phyloP scores from a whole-genome alignment of 2,888 invertebrate genomes.

The Parnassius mnemosyne region DNA sequence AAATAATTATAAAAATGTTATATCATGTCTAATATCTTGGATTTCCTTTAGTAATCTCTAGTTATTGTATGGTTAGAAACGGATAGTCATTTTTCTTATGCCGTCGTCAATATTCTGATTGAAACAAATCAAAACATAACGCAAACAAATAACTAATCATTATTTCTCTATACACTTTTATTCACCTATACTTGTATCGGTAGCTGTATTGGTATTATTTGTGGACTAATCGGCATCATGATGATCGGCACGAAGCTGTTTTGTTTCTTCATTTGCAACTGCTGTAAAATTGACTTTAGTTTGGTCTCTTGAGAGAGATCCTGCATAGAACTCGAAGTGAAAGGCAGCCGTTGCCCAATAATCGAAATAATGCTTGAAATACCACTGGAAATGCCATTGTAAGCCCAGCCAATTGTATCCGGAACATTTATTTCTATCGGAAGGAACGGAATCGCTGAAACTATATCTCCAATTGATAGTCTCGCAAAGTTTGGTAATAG shows the following conservation, averaged over 20 bases:
- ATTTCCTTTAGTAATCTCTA: too few species aligned
- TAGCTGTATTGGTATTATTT: constrained; percentile 34
- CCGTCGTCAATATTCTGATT: too few species aligned
- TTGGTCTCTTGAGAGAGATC: constrained; percentile 32
- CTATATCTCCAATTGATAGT: constrained; percentile 65
- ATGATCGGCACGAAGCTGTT: constrained; percentile 43
- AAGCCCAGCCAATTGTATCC: constrained; percentile 73
- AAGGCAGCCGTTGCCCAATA: constrained; percentile 52
- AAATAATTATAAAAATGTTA: too few species aligned
- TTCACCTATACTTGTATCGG: constrained; percentile 35
- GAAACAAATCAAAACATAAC: too few species aligned
- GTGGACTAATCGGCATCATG: constrained; percentile 50
- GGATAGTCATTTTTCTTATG: too few species aligned
- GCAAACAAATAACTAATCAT: too few species aligned
- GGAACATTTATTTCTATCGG: constrained; percentile 84
- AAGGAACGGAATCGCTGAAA: constrained; percentile 77
- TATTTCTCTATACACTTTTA: background rate
- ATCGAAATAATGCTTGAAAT: constrained; percentile 51
- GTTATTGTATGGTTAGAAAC: too few species aligned
- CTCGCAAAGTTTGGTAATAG: constrained; percentile 46
- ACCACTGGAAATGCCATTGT: constrained; percentile 51
- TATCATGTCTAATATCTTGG: too few species aligned
- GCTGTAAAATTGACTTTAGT: constrained; percentile 42
- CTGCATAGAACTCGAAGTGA: constrained; percentile 30
- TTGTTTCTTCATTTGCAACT: constrained; percentile 36